Base-by-base conservation (phyloP, 2,888 invertebrate species). In the Rhingia rostrata region DNA sequence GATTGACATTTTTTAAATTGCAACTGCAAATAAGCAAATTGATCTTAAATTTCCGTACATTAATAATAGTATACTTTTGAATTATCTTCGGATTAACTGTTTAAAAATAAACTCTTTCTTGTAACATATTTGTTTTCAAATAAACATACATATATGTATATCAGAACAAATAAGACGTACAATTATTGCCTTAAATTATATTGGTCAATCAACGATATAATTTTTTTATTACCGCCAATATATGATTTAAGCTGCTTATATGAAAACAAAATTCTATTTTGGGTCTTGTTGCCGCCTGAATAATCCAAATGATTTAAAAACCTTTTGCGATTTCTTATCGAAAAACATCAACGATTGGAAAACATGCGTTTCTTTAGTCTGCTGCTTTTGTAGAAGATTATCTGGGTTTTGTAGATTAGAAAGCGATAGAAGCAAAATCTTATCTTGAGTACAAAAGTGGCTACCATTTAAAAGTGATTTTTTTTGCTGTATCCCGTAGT, bases 301-400 rank as follows among this genome's bases (percentile, higher is more conserved):
- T 58, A 58, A 58, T 51, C 32, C 10, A 45, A 60, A 35, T 39
- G 37, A 60, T 14, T 12, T 67, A n/a, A 43, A 51, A 32, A 30
- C 7, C 7, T 56, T 39, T 41, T 14, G 37, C 22, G 22, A n/a
- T 12, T 12, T 47, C n/a, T 37, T 69, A 69, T 75, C 60, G 54
- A 66, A 14, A 54, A 61, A 35, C 22, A 69, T 60, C 22, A 37
- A 32, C 41, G 77, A 77, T 69, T 56, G 63, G 39, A 22, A 56
- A 33, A 54, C 69, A 54, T 63, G 64, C 61, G 54, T 47, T 45
- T 60, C 43, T 12, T 2, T 22, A 12, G 35, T 69, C 12, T 54
- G 30, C 4, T 54, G 10, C 37, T 70, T 35, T 75, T 32, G 47
- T 22, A 22, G 2, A 14, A 33, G 63, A 66, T 54, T 66, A 66